A percentile compares a stretch with the other conserved stretches of the same genome.
Conservation (phyloP, 2,113 vertebrate genomes). For the Progne subis region DNA sequence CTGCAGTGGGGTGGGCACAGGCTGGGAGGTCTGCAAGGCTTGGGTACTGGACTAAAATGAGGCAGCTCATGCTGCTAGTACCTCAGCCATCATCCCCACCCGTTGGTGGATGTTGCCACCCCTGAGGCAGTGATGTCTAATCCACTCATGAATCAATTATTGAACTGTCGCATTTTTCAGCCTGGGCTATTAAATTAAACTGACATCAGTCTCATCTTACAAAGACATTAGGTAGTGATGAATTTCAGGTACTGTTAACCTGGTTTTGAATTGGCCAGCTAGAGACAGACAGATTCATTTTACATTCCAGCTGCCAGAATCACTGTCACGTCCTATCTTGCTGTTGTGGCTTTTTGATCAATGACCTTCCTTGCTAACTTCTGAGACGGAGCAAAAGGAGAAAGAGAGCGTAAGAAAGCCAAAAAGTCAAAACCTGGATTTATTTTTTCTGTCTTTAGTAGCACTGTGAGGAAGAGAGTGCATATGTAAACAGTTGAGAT, state of each 20-base stretch:
- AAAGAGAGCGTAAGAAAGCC: background rate
- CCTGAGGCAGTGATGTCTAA: conserved; percentile 44
- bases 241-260: conserved; percentile 66
- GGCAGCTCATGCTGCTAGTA: background rate
- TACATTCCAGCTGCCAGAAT: conserved; percentile 33
- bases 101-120: conserved; percentile 21
- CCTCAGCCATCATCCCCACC: background rate
- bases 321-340: background rate
- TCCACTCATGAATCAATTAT: conserved; percentile 68
- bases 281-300: conserved; percentile 58
- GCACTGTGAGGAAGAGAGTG: background rate
- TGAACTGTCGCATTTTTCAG: conserved; percentile 62
- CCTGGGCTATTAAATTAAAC: conserved; percentile 66
- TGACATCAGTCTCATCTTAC: conserved; percentile 69
- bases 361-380: background rate
- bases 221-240: conserved; percentile 63
- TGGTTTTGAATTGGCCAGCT: conserved; percentile 59
- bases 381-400: background rate
- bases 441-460: background rate
- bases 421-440: background rate
- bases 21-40: background rate
- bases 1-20: background rate
- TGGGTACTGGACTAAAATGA: background rate
- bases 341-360: conserved; percentile 12
- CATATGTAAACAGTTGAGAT: background rate